A percentile compares a stretch with the other conserved stretches of the same genome.
Conservation (phyloP, 2,113 vertebrate species). For the Bungarus multicinctus region DNA sequence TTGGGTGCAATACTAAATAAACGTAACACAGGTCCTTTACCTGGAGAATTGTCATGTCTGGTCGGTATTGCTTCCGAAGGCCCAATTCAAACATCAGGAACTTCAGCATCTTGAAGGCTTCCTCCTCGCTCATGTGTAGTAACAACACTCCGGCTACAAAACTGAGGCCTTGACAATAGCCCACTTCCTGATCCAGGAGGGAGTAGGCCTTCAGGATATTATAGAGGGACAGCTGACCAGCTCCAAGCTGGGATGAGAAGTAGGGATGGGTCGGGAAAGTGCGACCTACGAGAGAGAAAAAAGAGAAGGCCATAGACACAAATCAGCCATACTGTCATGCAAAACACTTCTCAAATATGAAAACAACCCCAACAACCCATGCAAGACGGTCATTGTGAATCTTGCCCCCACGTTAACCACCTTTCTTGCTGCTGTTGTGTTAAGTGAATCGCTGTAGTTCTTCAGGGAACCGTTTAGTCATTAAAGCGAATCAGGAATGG, state of each 20-base stretch:
- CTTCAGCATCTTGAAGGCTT: conserved; percentile 79
- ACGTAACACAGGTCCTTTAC: conserved; percentile 44
- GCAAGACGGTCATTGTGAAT: no score
- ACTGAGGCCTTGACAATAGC: conserved; percentile 82
- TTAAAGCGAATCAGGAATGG: no score
- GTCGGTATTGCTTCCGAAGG: conserved; percentile 79
- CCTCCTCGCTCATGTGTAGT: conserved; percentile 81
- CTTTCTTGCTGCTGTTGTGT: no score
- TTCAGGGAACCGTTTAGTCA: no score
- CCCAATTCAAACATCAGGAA: conserved; percentile 82
- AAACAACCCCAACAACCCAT: no score
- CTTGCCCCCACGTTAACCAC: no score
- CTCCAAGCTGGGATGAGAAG: conserved; percentile 78
- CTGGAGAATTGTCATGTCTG: conserved; percentile 83
- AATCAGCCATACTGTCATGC: no score
- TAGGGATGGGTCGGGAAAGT: conserved; percentile 82
- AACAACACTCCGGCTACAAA: conserved; percentile 80
- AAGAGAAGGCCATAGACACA: no score
- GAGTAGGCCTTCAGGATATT: conserved; percentile 84
- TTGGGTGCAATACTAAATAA: neutral
- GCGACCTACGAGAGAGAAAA: conserved; percentile 68
- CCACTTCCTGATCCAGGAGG: conserved; percentile 79
- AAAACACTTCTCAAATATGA: no score
- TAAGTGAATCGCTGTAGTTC: no score
- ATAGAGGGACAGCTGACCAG: conserved; percentile 80